Conservation (phyloP, 2,113 vertebrate genomes). For the Phodopus roborovskii region DNA sequence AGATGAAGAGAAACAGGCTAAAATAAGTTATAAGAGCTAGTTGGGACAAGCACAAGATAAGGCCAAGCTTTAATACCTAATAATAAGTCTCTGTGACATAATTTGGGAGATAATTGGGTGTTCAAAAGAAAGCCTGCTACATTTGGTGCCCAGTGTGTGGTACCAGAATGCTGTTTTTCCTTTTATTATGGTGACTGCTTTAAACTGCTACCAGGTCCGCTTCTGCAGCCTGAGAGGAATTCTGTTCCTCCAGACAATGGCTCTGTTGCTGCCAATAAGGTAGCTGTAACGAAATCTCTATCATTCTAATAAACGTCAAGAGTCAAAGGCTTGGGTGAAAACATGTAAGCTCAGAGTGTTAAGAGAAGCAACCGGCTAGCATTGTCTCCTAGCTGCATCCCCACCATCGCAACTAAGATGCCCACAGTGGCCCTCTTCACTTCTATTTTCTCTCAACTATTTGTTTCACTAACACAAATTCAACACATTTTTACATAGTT, state of each 20-base stretch:
- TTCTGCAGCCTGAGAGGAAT: background rate
- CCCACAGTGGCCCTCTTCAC: background rate
- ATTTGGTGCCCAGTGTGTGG: background rate
- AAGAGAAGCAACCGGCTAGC: background rate
- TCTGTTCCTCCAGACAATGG: background rate
- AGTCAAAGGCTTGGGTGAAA: background rate
- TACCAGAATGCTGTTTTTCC: background rate
- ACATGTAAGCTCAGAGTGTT: background rate
- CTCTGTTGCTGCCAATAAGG: background rate
- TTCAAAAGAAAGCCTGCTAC: background rate
- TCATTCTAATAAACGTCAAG: background rate
- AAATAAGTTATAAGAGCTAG: background rate
- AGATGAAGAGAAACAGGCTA: background rate
- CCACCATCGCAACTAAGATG: background rate
- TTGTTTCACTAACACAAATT: background rate
- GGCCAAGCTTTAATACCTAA: background rate
- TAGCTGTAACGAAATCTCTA: background rate
- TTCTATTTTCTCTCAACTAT: background rate
- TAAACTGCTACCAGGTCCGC: background rate
- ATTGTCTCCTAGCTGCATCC: background rate
- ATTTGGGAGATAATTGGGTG: background rate
- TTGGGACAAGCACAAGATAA: background rate
- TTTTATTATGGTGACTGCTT: background rate
- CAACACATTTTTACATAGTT: background rate
- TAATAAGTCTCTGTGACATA: background rate